Percentiles rank a stretch among this genome's conserved stretches.
phyloP scores from a whole-genome alignment of 2,113 vertebrate species.

The Brachyistius frenatus region DNA sequence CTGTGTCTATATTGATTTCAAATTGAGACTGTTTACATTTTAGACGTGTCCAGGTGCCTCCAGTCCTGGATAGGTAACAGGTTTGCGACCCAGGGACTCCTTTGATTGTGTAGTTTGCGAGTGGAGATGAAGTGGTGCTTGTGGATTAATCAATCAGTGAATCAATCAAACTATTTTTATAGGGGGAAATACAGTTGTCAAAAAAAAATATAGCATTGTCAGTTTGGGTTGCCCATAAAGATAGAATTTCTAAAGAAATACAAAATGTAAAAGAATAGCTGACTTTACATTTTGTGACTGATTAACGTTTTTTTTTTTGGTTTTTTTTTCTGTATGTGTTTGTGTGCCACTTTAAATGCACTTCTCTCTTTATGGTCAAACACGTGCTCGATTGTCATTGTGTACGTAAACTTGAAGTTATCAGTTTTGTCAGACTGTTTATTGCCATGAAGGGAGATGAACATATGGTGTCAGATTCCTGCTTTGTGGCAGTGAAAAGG shows the following conservation, averaged over 20 bases:
- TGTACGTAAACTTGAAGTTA: constrained; percentile 28
- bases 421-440: constrained; percentile 33
- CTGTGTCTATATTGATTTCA: constrained; percentile 3
- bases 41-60: constrained; percentile 16
- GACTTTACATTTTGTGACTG: constrained; percentile 15
- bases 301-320: background rate
- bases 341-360: constrained; percentile 30
- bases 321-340: background rate
- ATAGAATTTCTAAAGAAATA: background rate
- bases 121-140: constrained; percentile 40
- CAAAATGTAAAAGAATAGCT: background rate
- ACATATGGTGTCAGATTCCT: constrained; percentile 11
- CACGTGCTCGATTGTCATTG: constrained; percentile 28
- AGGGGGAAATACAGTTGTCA: background rate
- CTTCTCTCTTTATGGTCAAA: constrained; percentile 34
- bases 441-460: constrained; percentile 3
- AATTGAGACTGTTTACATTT: constrained; percentile 61
- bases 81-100: constrained; percentile 46
- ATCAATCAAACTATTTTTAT: constrained; percentile 63
- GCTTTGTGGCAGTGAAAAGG: constrained; percentile 34
- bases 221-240: constrained; percentile 2
- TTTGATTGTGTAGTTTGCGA: constrained; percentile 56
- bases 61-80: constrained; percentile 21
- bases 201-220: constrained; percentile 6
- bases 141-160: constrained; percentile 31